Conservation (phyloP, 2,888 invertebrate species). For the Hirtodrosophila trivittata region DNA sequence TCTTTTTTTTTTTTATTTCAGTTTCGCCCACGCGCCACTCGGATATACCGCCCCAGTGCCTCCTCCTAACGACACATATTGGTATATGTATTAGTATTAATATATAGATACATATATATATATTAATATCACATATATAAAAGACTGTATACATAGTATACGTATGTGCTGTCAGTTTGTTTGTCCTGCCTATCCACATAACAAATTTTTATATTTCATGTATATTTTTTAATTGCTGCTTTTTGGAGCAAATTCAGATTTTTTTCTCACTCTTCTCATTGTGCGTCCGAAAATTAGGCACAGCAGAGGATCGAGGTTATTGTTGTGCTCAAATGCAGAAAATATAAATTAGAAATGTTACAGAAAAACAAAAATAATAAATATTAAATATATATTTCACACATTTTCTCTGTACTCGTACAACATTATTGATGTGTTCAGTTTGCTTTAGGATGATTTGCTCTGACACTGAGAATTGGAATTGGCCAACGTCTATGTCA, state of each 20-base stretch:
- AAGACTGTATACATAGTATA: conserved; percentile 16
- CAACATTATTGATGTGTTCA: conserved; percentile 57
- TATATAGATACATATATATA: conserved; percentile 28
- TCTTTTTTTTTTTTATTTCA: conserved; percentile 19
- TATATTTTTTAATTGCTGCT: conserved; percentile 66
- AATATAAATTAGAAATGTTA: conserved; percentile 41
- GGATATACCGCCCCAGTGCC: conserved; percentile 19
- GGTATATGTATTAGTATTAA: conserved; percentile 23
- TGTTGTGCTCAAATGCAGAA: conserved; percentile 53
- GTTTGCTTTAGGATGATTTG: conserved; percentile 36
- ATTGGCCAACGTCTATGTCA: conserved; percentile 32
- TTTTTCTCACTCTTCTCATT: conserved; percentile 38
- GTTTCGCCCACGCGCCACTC: conserved; percentile 67
- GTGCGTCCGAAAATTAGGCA: conserved; percentile 51
- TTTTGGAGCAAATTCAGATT: conserved; percentile 61
- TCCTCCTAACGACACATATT: conserved; percentile 13
- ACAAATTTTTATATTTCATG: conserved; percentile 39
- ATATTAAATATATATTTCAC: conserved; percentile 13
- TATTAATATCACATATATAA: conserved; percentile 9
- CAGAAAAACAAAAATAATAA: conserved; percentile 8
- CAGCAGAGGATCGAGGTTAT: conserved; percentile 65
- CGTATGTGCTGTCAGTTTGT: conserved; percentile 45
- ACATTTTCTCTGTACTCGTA: conserved; percentile 15
- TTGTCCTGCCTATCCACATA: conserved; percentile 54
- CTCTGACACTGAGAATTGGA: conserved; percentile 37